phyloP scores from a whole-genome alignment of 2,888 invertebrate species.

The Napeogenes sylphis region DNA sequence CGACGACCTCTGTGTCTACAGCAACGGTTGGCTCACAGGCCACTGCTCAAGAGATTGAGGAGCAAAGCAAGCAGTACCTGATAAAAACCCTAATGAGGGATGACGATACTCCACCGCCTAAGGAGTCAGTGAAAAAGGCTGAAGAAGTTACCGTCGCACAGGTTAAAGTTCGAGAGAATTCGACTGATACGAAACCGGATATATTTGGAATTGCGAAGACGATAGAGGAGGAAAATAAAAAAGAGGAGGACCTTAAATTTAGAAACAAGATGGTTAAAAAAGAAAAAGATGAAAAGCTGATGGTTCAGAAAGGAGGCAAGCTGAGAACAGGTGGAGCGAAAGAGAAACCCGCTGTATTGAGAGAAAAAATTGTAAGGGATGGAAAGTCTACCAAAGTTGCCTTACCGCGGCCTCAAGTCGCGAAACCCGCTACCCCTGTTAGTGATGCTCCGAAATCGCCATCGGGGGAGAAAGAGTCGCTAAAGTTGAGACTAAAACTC shows the following conservation, averaged over 20 bases:
- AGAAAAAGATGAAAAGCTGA: conserved; percentile 53
- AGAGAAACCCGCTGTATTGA: conserved; percentile 62
- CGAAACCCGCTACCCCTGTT: conserved; percentile 44
- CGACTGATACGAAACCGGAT: conserved; percentile 66
- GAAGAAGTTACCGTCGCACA: conserved; percentile 73
- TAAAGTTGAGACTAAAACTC: conserved; percentile 88
- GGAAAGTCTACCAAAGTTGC: conserved; percentile 64
- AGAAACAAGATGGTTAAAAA: conserved; percentile 42
- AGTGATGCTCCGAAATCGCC: conserved; percentile 59
- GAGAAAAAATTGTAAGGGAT: conserved; percentile 65
- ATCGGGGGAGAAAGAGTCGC: conserved; percentile 81
- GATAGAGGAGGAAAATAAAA: conserved; percentile 47
- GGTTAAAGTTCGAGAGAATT: conserved; percentile 54
- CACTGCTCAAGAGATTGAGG: conserved; percentile 78
- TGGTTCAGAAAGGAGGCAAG: conserved; percentile 63
- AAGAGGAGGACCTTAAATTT: conserved; percentile 43
- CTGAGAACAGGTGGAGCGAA: conserved; percentile 58
- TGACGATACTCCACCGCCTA: conserved; percentile 85
- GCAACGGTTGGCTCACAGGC: conserved; percentile 70
- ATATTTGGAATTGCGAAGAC: conserved; percentile 77
- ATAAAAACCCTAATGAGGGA: conserved; percentile 94
- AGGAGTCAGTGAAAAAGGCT: conserved; percentile 76
- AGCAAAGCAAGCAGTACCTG: conserved; percentile 87
- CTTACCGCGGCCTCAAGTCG: conserved; percentile 53
- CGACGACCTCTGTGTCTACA: conserved; percentile 54